Evolutionary conservation across 2,888 invertebrate species (phyloP).

Genomic region (Chrysomela aeneicollis): DNA sequence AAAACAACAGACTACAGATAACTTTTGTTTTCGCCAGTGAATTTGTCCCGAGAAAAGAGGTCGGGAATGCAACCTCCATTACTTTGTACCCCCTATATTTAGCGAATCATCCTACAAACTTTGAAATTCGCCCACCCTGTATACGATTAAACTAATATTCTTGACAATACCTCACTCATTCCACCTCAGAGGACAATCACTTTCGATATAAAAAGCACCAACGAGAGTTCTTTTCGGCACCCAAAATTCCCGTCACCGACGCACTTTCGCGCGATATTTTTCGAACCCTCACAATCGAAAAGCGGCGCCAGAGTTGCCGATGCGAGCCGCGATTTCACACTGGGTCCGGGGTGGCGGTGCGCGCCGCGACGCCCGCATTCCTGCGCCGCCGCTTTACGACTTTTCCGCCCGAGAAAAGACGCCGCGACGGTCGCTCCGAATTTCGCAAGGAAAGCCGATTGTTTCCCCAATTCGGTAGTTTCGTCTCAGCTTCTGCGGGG

Average conservation of each 20-base stretch:
- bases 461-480: conserved; percentile 24
- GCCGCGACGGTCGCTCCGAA: background rate
- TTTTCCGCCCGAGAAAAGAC: background rate
- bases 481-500: conserved; percentile 9
- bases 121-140: too few relatives aligned
- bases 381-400: background rate
- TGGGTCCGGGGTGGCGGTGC: background rate
- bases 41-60: too few relatives aligned
- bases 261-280: background rate
- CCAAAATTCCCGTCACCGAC: background rate
- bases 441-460: conserved; percentile 17
- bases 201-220: background rate
- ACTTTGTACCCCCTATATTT: too few relatives aligned
- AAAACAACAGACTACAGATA: too few relatives aligned
- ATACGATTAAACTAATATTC: background rate
- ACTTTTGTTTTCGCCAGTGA: too few relatives aligned
- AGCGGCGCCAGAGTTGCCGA: background rate
- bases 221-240: background rate
- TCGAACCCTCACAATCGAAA: background rate
- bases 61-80: too few relatives aligned
- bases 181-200: background rate
- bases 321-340: background rate
- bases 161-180: background rate
- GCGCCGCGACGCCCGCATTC: conserved; percentile 6
- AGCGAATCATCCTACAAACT: too few relatives aligned